Evolutionary conservation across 2,113 vertebrate species (phyloP), one percentile per base, ranked within the genome.

Genomic region (Balaeniceps rex): DNA sequence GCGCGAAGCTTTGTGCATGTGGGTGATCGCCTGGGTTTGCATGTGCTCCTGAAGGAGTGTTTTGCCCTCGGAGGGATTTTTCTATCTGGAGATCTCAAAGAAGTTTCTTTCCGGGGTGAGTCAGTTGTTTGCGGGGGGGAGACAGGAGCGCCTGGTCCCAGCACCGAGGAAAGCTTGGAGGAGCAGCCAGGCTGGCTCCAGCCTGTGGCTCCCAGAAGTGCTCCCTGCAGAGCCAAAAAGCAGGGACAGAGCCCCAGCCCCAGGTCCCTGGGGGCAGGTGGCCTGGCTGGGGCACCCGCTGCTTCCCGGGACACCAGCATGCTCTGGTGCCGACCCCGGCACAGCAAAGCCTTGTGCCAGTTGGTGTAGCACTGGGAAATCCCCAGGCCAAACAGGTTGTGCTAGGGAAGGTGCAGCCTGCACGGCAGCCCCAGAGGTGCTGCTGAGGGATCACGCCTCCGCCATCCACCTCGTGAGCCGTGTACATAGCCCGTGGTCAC

Each of bases 1-100:
- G 75, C 12, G 8, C 4, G 10, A 64, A 70, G 36, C 84, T 90
- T 66, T 93, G 51, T 88, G 63, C 44, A 0, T 49, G 84, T 49
- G 91, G 76, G 66, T 34, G 63, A 83, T 75, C 3, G 5, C 46
- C 25, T 1, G 3, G 28, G 34, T 97, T 93, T 93, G 63, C 66
- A 42, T 83, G 70, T 72, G 64, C 74, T 90, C 42, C 68, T 18
- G 64, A 38, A 69, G 38, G 49, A 85, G 83, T 29, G 51, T 77
- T 71, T 49, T 92, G 77, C 91, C 86, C 93, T 93, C 2, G 0
- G 34, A 34, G 76, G 18, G 61, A 17, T 81, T 87, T 92, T 76
- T 76, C 78, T 94, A 92, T 93, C 49, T 74, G 83, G 70, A 93
- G 52, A 88, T 94, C 89, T 94, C 10, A 21, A 83, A 80, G 91